These are phyloP conservation scores for Amphiprion clarkii DNA, from an alignment of 2,797 vertebrate species.

Conservation along the genomic window DNA sequence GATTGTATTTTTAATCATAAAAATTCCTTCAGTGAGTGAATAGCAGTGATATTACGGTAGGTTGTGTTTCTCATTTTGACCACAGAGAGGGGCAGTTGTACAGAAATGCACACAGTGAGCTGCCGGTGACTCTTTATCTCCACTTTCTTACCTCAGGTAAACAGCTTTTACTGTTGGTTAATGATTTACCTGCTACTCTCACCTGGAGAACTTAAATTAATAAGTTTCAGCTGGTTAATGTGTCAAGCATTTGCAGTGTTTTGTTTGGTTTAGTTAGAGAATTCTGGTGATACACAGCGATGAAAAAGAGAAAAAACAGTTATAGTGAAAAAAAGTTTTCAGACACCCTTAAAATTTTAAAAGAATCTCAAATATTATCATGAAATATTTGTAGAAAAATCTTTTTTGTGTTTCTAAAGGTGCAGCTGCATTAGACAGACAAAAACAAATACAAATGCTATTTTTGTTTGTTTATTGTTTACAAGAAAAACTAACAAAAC, in stretches of 20 bases:
- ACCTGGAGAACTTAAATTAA: not conserved
- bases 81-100: constrained; percentile 50
- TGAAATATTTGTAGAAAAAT: too few relatives aligned
- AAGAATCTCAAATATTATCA: too few relatives aligned
- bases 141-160: not conserved
- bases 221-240: not conserved
- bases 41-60: not conserved
- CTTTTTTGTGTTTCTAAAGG: too few relatives aligned
- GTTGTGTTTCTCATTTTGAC: constrained; percentile 20
- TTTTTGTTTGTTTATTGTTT: too few relatives aligned
- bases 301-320: not conserved
- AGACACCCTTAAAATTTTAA: too few relatives aligned
- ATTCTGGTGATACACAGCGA: not conserved
- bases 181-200: constrained; percentile 1
- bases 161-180: not conserved
- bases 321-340: too few relatives aligned
- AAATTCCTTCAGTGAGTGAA: not conserved
- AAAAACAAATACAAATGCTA: too few relatives aligned
- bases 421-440: too few relatives aligned
- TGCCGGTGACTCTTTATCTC: not conserved
- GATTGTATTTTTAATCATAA: not conserved
- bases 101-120: constrained; percentile 5
- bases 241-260: not conserved
- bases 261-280: not conserved
- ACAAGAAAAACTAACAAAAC: too few relatives aligned